Percentiles rank a stretch among this genome's conserved stretches.
These are phyloP conservation scores for Dryobates pubescens DNA, from an alignment of 2,797 vertebrate genomes.

Conservation along the genomic window DNA sequence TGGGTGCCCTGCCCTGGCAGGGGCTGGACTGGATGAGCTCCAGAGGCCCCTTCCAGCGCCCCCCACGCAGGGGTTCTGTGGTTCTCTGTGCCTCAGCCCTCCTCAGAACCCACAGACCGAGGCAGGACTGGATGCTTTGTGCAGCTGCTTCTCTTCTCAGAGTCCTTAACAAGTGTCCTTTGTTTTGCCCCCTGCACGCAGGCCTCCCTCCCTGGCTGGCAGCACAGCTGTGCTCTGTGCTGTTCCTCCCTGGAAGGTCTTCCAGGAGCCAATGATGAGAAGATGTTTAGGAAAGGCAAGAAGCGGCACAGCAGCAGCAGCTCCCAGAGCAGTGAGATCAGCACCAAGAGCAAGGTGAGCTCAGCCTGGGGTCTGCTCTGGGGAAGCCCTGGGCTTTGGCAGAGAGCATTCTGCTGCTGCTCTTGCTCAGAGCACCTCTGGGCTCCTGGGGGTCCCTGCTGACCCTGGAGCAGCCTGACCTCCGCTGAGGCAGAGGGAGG, in stretches of 20 bases:
- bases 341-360: conserved; percentile 96
- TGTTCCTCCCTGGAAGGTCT: conserved; percentile 49
- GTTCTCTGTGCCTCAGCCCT: neutral
- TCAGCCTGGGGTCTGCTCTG: neutral
- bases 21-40: too few species aligned
- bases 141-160: neutral
- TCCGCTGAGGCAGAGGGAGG: neutral
- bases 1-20: too few species aligned
- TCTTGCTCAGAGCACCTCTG: neutral
- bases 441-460: neutral
- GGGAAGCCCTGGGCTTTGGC: neutral
- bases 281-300: conserved; percentile 97
- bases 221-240: neutral
- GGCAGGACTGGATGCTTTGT: neutral
- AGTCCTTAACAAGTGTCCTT: neutral
- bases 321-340: conserved; percentile 98
- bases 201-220: neutral
- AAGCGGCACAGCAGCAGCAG: conserved; percentile 99
- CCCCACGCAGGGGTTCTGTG: too few species aligned
- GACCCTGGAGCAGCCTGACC: neutral
- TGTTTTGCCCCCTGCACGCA: neutral
- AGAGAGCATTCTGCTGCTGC: neutral
- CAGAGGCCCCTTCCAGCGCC: too few species aligned
- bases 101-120: neutral
- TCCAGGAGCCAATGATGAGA: conserved; percentile 79